A percentile compares a stretch with the other conserved stretches of the same genome.
Evolutionary conservation across 1,140 invertebrate species (phyloP).

Genomic region (Drosophila virilis): DNA sequence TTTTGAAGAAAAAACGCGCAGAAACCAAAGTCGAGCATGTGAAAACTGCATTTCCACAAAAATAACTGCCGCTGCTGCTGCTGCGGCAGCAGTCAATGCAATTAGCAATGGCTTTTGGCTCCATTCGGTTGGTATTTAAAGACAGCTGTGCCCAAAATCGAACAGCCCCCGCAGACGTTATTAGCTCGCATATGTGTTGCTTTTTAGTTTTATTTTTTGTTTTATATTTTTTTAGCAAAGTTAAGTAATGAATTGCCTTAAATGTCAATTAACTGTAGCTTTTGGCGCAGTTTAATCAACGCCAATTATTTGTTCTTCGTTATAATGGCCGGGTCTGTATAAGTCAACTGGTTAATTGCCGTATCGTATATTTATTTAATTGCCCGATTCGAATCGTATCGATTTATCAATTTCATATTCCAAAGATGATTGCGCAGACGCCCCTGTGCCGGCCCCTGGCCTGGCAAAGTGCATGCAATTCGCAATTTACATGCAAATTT

Average conservation of each 20-base stretch:
- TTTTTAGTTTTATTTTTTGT: conserved; percentile 8
- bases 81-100: conserved; percentile 49
- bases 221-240: conserved; percentile 24
- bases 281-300: conserved; percentile 65
- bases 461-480: conserved; percentile 1
- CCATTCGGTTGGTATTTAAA: conserved; percentile 52
- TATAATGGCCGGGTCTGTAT: conserved; percentile 18
- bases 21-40: conserved; percentile 56
- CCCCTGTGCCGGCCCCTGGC: background rate
- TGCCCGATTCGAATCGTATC: conserved; percentile 26
- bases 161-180: conserved; percentile 37
- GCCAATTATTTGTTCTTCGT: conserved; percentile 46
- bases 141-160: conserved; percentile 40
- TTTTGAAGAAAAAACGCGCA: conserved; percentile 43
- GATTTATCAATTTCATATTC: conserved; percentile 5
- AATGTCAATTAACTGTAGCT: conserved; percentile 72
- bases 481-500: conserved; percentile 50
- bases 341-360: conserved; percentile 42
- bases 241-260: conserved; percentile 72
- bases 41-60: conserved; percentile 62
- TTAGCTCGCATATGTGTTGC: conserved; percentile 19
- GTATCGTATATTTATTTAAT: conserved; percentile 27
- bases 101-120: conserved; percentile 56
- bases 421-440: background rate
- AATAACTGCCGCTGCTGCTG: conserved; percentile 31